A percentile compares a stretch with the other conserved stretches of the same genome.
phyloP scores from a whole-genome alignment of 1,140 invertebrate species.

The Papilio glaucus region DNA sequence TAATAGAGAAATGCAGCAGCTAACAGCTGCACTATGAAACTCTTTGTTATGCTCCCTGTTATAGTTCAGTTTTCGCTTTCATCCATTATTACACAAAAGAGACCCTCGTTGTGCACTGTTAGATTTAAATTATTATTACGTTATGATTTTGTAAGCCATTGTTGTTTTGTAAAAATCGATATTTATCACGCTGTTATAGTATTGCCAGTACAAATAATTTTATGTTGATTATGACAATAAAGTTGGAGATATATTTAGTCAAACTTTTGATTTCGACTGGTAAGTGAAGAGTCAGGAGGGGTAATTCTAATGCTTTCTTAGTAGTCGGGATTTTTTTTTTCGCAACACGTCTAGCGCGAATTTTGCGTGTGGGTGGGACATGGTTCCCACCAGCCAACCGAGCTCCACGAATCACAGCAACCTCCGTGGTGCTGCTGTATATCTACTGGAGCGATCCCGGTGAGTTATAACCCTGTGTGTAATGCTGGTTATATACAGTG shows the following conservation, averaged over 20 bases:
- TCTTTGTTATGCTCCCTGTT: no score
- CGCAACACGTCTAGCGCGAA: no score
- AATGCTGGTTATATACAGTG: no score
- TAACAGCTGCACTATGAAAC: conserved; percentile 26
- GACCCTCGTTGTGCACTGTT: conserved; percentile 13
- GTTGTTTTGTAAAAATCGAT: neutral
- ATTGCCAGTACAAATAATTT: neutral
- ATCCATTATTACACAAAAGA: neutral
- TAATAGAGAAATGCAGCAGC: neutral
- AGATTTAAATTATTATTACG: conserved; percentile 20
- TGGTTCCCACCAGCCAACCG: no score
- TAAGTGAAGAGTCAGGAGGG: neutral
- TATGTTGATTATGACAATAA: neutral
- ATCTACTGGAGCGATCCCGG: no score
- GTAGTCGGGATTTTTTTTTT: no score
- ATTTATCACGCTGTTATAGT: neutral
- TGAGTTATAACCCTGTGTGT: no score
- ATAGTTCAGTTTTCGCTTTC: conserved; percentile 15
- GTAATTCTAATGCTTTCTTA: neutral
- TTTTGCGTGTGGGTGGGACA: no score
- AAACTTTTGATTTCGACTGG: neutral
- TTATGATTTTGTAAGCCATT: conserved; percentile 17
- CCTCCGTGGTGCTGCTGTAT: no score
- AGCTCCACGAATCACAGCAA: no score
- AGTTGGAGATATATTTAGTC: neutral